Evolutionary conservation across 2,113 vertebrate species (phyloP).

Genomic region (Oreochromis spilurus): DNA sequence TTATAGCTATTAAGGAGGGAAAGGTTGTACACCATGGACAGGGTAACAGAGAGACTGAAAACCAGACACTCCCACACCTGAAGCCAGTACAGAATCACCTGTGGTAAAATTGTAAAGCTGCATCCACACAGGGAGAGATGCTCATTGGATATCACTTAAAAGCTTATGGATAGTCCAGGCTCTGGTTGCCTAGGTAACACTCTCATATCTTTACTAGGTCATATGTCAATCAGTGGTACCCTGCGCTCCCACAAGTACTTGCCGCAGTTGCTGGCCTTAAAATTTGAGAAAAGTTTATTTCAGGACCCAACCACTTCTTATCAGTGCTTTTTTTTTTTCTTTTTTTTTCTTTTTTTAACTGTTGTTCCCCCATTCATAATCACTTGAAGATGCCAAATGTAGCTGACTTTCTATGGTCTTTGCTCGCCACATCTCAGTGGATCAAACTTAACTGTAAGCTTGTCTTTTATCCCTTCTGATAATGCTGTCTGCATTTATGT

Average conservation of each 20-base stretch:
- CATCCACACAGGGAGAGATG: neutral
- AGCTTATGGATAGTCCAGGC: neutral
- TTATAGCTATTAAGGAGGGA: neutral
- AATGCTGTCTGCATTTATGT: neutral
- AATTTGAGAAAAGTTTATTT: neutral
- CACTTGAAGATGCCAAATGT: neutral
- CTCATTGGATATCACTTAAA: neutral
- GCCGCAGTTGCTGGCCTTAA: neutral
- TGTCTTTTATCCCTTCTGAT: neutral
- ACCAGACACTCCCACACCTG: neutral
- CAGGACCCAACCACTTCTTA: neutral
- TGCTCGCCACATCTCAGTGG: neutral
- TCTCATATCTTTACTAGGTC: neutral
- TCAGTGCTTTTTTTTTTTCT: fast-evolving
- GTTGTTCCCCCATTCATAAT: neutral
- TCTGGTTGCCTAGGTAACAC: neutral
- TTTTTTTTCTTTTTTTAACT: neutral
- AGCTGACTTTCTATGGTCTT: neutral
- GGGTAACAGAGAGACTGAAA: neutral
- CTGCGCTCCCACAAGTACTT: fast-evolving
- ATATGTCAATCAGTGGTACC: neutral
- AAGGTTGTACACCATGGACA: neutral
- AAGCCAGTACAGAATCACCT: neutral
- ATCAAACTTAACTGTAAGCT: neutral
- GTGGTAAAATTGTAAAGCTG: neutral